A percentile compares a stretch with the other conserved stretches of the same genome.
These are phyloP conservation scores for Dryobates pubescens DNA, from an alignment of 2,797 vertebrate species.

Conservation along the genomic window DNA sequence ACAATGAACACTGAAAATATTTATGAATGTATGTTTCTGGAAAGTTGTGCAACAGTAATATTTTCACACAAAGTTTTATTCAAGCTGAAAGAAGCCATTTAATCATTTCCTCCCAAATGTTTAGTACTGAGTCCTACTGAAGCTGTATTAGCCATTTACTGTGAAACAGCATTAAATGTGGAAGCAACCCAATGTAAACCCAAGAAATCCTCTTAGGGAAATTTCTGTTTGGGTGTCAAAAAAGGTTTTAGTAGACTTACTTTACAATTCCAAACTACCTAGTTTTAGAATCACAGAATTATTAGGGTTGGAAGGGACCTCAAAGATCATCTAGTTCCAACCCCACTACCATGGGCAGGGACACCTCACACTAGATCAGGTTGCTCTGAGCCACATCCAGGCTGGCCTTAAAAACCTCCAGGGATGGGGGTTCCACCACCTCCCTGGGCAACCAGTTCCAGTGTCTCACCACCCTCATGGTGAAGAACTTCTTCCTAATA, in stretches of 20 bases:
- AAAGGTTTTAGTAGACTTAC: background rate
- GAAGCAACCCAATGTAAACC: background rate
- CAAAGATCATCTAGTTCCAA: too few species aligned
- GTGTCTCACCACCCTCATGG: too few species aligned
- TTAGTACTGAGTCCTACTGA: background rate
- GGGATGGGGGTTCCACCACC: too few species aligned
- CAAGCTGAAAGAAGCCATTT: background rate
- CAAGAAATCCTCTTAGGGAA: background rate
- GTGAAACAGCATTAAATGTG: background rate
- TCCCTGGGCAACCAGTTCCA: too few species aligned
- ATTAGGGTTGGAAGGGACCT: too few species aligned
- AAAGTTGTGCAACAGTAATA: background rate
- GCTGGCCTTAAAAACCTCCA: too few species aligned
- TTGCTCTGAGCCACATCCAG: too few species aligned
- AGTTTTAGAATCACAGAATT: background rate
- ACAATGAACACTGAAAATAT: background rate
- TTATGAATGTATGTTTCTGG: background rate
- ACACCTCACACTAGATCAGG: too few species aligned
- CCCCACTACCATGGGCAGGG: too few species aligned
- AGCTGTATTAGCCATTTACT: background rate
- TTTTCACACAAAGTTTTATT: background rate
- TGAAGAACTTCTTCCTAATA: too few species aligned
- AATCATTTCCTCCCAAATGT: background rate
- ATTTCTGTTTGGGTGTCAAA: slow-evolving; percentile 11
- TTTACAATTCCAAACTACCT: background rate